These are phyloP conservation scores for Drosophila sp. DNA, from an alignment of 1,140 invertebrate species.

Conservation along the genomic window DNA sequence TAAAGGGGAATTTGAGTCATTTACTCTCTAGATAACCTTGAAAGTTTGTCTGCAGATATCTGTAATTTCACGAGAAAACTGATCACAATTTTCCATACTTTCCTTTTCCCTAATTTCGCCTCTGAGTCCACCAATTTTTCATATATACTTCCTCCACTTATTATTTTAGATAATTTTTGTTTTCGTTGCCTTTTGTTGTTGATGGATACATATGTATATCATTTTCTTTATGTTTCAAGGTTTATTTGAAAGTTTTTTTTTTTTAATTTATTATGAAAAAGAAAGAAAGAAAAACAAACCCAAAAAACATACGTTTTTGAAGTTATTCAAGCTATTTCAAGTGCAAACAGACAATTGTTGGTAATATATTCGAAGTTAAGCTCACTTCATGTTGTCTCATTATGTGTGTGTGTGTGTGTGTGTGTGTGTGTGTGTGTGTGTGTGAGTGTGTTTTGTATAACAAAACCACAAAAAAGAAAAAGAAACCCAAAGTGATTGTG, in stretches of 20 bases:
- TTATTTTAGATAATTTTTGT: no score
- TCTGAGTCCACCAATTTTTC: no score
- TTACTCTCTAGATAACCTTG: no score
- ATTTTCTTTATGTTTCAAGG: not conserved
- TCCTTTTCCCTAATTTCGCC: no score
- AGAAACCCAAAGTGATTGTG: not conserved
- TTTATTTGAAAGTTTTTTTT: not conserved
- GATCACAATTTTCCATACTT: no score
- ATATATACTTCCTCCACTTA: no score
- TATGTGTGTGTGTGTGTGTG: not conserved
- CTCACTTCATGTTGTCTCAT: constrained; percentile 35
- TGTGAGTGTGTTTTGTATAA: constrained; percentile 18
- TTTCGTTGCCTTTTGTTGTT: no score
- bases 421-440: no score
- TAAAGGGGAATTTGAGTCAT: no score
- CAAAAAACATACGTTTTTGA: constrained; percentile 1
- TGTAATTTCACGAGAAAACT: no score
- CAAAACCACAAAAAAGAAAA: constrained; percentile 37
- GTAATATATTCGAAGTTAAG: constrained; percentile 8
- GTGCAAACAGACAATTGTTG: constrained; percentile 45
- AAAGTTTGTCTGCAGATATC: no score
- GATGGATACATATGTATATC: not conserved
- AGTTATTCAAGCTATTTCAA: constrained; percentile 21
- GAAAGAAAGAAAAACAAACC: not conserved
- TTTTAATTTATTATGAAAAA: no score